Base-by-base conservation (phyloP, 2,797 vertebrate species). In the Xenopus petersii region DNA sequence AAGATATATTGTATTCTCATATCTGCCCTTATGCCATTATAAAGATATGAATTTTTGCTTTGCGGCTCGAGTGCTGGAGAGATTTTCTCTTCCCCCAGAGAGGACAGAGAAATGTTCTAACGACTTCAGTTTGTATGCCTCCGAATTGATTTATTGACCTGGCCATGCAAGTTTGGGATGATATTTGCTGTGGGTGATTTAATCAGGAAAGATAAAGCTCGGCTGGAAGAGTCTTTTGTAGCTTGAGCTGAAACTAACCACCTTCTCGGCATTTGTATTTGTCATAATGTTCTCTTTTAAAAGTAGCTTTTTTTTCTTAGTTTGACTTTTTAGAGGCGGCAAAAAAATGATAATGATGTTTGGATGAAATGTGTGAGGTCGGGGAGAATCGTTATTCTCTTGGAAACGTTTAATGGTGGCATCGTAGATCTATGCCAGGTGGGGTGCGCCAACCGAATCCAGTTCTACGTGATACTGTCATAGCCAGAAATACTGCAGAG, bases 81-180 rank as follows among this genome's bases (percentile, higher is more conserved):
- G 49, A 54, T 12, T 54, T 7, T 17, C 55, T 15, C 55, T 15
- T 17, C 55, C 15, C 55, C 55, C 55, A 58, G 15, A 58, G n/a
- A 66, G 36, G 36, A 9, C 36, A 42, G 36, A 24, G 21, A 51
- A 49, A 49, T 9, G 17, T 63, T 47, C 70, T 48, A 60, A 60
- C 71, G 77, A 75, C 71, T 81, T 74, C 2, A 55, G 71, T 47
- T 8, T 21, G 33, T 13, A 48, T 16, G 51, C 67, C 24, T 59
- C 16, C 21, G 7, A 24, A 60, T 26, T 59, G 56, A 60, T 60
- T 46, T 16, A 64, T 64, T 60, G 55, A 60, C 47, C 58, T 48
- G 30, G 66, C 15, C 33, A 24, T 12, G 12, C 49, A 36, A 67
- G n/a, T 70, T 58, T 58, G 26, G 26, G 55, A 58, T 16, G 54